Percentiles rank a stretch among this genome's conserved stretches.
Conservation (phyloP, 2,888 invertebrate species). For the Noctua fimbriata region DNA sequence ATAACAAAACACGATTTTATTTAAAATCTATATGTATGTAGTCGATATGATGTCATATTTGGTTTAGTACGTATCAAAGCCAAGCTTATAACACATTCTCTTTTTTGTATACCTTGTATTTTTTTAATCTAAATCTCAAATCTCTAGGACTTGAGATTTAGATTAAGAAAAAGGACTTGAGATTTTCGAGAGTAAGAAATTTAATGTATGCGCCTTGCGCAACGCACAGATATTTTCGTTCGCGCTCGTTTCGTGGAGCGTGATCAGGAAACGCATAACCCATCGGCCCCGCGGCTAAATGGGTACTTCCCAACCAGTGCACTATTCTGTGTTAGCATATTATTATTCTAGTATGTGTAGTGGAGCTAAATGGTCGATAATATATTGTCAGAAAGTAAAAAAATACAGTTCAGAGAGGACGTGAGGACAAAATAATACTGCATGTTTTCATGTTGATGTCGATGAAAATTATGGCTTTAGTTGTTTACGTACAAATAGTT, state of each 20-base stretch:
- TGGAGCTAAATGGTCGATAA: constrained; percentile 14
- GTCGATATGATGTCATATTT: background rate
- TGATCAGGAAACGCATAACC: constrained; percentile 38
- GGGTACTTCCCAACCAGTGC: constrained; percentile 24
- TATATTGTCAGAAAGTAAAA: background rate
- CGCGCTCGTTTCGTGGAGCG: constrained; percentile 19
- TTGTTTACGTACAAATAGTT: background rate
- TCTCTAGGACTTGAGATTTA: background rate
- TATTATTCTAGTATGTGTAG: constrained; percentile 11
- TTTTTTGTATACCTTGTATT: background rate
- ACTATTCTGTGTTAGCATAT: constrained; percentile 10
- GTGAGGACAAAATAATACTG: background rate
- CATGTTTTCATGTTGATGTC: background rate
- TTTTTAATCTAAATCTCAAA: background rate
- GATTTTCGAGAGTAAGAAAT: background rate
- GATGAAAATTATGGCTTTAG: background rate
- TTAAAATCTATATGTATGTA: background rate
- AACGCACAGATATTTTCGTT: background rate
- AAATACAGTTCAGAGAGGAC: background rate
- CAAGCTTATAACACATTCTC: background rate
- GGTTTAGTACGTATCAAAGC: background rate
- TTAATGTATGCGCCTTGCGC: background rate
- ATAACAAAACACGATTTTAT: background rate
- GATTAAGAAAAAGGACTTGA: background rate
- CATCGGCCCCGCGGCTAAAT: constrained; percentile 36